Evolutionary conservation across 2,888 invertebrate genomes (phyloP), one percentile per base, ranked within the genome.

Genomic region (Hoplodrina ambigua): DNA sequence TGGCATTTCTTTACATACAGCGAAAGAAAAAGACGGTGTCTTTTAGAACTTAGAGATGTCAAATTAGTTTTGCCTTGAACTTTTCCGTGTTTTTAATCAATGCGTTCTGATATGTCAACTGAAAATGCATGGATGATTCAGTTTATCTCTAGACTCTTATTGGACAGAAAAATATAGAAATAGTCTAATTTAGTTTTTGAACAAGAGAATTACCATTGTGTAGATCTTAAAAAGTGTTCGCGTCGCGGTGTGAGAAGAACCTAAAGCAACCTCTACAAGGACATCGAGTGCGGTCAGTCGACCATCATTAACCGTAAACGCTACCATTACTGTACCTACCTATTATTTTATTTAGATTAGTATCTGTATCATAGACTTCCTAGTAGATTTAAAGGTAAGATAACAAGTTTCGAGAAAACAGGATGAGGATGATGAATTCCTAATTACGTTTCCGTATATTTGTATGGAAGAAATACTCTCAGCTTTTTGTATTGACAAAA

Each of bases 321-420:
- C 37, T 17, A 2, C 33, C 8, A 55, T 72, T 75, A 68, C 33
- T 55, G 1, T 3, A 58, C 8, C 33, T 49, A 33, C 25, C 13
- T 41, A 55, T 68, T 59, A 59, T 68, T 15, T 50, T 55, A 59
- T 75, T 59, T 68, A 75, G 69, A 72, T 59, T 15, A 0, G 4
- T 25, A 55, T 59, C 50, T 59, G 11, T 11, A 33, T 7, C 19
- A n/a, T 6, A 19, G 2, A 41, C 44, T 59, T 75, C 37, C 19
- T 44, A 13, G 3, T 17, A 1, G 7, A 49, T 3, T 17, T 4
- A 37, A 37, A 37, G 1, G 46, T 5, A 46, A 5, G 46, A 46
- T 46, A 5, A 5, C 17, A 46, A 15, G 46, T n/a, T 55, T 4
- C n/a, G 33, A 15, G n/a, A 50, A 19, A 50, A 50, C 11, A n/a